Conservation (phyloP, 2,888 invertebrate species). For the Nomada ruficornis region DNA sequence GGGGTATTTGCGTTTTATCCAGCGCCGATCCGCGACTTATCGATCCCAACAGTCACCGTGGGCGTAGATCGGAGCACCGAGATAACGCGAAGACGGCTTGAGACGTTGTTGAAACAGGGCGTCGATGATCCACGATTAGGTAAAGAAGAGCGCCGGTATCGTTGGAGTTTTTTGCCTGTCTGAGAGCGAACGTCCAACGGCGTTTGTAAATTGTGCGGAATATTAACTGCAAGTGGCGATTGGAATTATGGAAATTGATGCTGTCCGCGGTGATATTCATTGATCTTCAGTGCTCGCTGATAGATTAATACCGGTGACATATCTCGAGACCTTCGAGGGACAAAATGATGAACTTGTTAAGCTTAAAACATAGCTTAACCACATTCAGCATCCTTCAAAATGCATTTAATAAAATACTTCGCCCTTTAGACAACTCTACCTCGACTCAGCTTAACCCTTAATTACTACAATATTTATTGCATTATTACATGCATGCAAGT, state of each 20-base stretch:
- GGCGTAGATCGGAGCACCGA: background rate
- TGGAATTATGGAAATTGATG: too few species aligned
- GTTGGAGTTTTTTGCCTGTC: background rate
- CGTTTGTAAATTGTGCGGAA: background rate
- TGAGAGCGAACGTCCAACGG: background rate
- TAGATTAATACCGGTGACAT: too few species aligned
- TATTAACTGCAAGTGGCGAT: too few species aligned
- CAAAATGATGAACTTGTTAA: too few species aligned
- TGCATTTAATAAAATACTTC: background rate
- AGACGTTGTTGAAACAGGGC: background rate
- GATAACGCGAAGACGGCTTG: background rate
- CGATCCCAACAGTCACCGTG: slow-evolving; percentile 16
- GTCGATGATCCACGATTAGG: background rate
- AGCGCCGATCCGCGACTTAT: background rate
- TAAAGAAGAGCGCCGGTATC: too few species aligned
- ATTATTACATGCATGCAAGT: too few species aligned
- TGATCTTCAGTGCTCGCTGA: too few species aligned
- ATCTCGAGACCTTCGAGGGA: too few species aligned
- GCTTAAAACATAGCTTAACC: background rate
- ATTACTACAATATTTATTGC: too few species aligned
- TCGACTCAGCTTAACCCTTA: too few species aligned
- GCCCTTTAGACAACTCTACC: background rate
- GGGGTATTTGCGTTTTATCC: slow-evolving; percentile 39
- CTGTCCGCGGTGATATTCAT: too few species aligned
- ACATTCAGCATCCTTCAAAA: background rate